Conservation (phyloP, 2,797 vertebrate species). For the Rhynchonycteris naso region DNA sequence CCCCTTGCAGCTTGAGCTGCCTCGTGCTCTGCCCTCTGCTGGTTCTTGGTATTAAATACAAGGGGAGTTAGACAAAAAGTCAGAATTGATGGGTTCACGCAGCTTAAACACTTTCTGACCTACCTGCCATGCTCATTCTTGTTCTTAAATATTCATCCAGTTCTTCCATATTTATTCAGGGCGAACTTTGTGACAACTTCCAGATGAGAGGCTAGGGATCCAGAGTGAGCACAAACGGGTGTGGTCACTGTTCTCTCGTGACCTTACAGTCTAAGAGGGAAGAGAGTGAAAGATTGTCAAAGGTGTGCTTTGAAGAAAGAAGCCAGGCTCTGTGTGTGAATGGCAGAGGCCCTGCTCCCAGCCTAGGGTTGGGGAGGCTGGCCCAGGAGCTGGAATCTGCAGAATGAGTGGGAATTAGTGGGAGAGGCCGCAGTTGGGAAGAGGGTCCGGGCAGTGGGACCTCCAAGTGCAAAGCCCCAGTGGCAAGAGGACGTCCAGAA, state of each 20-base stretch:
- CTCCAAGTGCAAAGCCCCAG: no score
- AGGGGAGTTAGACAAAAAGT: neutral
- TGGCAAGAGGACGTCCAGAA: neutral
- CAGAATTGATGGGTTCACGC: neutral
- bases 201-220: neutral
- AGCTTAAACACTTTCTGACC: neutral
- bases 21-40: slow-evolving; percentile 55
- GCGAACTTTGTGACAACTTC: neutral
- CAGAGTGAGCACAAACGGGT: neutral
- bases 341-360: neutral
- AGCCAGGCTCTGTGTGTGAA: neutral
- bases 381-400: neutral
- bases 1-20: neutral
- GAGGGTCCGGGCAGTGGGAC: neutral
- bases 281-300: neutral
- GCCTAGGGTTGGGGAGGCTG: neutral
- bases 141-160: neutral
- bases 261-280: neutral
- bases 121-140: neutral
- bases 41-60: slow-evolving; percentile 2
- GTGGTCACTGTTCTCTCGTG: neutral
- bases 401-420: neutral
- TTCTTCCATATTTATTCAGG: neutral
- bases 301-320: neutral
- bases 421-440: neutral